phyloP scores from a whole-genome alignment of 2,113 vertebrate genomes.

The Carassius gibelio region DNA sequence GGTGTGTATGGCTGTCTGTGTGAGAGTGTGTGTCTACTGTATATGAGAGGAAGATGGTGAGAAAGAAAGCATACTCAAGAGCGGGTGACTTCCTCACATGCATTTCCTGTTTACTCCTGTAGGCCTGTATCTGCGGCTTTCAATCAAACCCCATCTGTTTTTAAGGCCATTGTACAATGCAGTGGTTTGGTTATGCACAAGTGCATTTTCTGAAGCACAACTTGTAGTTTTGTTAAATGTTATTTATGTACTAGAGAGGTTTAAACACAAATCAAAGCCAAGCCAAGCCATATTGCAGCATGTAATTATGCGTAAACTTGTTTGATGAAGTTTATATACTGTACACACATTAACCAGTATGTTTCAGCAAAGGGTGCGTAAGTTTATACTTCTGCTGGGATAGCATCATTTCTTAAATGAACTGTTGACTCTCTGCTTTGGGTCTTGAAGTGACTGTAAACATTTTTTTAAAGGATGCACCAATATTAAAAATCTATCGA shows the following conservation, averaged over 20 bases:
- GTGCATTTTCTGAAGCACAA: neutral
- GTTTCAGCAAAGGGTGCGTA: conserved; percentile 26
- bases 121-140: neutral
- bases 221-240: conserved; percentile 29
- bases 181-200: conserved; percentile 15
- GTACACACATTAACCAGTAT: conserved; percentile 15
- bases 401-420: neutral
- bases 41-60: neutral
- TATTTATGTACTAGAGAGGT: conserved; percentile 34
- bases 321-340: conserved; percentile 27
- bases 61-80: conserved; percentile 5
- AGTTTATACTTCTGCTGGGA: neutral
- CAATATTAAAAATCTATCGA: neutral
- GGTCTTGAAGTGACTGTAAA: neutral
- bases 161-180: neutral
- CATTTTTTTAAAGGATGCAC: neutral
- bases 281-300: conserved; percentile 27
- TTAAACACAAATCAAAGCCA: conserved; percentile 14
- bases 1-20: conserved; percentile 28
- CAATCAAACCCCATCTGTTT: neutral
- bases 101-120: neutral
- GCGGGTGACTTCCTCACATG: neutral
- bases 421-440: neutral
- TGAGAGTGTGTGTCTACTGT: conserved; percentile 17
- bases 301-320: conserved; percentile 28